phyloP scores from a whole-genome alignment of 2,888 invertebrate species.

The Frankliniella fusca region DNA sequence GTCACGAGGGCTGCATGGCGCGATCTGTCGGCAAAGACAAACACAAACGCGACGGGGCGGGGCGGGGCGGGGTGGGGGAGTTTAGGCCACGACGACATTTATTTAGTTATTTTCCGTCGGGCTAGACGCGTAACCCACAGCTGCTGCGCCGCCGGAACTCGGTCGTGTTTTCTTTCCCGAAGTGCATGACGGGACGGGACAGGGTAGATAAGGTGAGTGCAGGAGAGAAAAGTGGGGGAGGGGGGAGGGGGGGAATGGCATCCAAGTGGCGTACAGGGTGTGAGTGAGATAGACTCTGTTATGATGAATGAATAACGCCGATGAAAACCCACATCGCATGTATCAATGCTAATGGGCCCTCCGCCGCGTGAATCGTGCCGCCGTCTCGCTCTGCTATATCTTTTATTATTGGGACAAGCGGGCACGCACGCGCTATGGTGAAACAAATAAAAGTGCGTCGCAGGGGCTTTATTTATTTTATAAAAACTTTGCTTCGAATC shows the following conservation, averaged over 20 bases:
- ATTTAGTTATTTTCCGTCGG: neutral
- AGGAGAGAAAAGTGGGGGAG: neutral
- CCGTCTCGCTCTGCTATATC: neutral
- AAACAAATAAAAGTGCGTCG: too few species aligned
- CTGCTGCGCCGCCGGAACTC: neutral
- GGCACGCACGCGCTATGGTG: too few species aligned
- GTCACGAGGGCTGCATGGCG: neutral
- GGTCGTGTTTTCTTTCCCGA: neutral
- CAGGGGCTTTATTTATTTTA: too few species aligned
- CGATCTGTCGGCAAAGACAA: neutral
- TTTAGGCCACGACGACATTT: neutral
- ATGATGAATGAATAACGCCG: neutral
- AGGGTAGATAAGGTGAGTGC: neutral
- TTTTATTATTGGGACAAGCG: neutral
- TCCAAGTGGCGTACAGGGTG: neutral
- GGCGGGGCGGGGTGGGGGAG: neutral
- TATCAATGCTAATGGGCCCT: neutral
- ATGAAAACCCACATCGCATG: neutral
- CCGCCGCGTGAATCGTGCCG: neutral
- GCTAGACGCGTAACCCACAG: neutral
- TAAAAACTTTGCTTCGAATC: too few species aligned
- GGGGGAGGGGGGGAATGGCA: neutral
- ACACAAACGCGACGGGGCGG: neutral
- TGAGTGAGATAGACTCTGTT: neutral
- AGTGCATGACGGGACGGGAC: neutral